Percentiles rank a stretch among this genome's conserved stretches.
phyloP scores from a whole-genome alignment of 2,888 invertebrate genomes.

The Cyclophora punctaria region DNA sequence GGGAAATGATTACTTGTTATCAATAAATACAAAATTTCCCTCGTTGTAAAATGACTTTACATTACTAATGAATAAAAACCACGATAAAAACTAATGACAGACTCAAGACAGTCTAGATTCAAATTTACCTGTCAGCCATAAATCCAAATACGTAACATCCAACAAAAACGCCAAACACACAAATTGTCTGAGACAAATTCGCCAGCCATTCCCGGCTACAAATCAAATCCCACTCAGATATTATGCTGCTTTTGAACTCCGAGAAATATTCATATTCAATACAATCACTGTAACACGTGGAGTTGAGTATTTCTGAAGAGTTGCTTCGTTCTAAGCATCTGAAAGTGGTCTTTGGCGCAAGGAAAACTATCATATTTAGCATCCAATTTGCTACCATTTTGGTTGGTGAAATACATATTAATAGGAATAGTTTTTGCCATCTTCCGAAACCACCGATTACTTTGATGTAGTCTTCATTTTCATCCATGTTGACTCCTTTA shows the following conservation, averaged over 20 bases:
- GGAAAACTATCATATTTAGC: slow-evolving; percentile 79
- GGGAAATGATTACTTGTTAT: no score
- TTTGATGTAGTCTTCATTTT: no score
- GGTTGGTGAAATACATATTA: slow-evolving; percentile 73
- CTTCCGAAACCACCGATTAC: slow-evolving; percentile 62
- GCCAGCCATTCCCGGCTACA: slow-evolving; percentile 77
- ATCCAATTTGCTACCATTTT: slow-evolving; percentile 83
- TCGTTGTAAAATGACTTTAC: no score
- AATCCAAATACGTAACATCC: slow-evolving; percentile 82
- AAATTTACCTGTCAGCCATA: slow-evolving; percentile 77
- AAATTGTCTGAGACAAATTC: slow-evolving; percentile 79
- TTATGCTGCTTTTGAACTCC: slow-evolving; percentile 78
- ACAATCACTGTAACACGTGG: slow-evolving; percentile 68
- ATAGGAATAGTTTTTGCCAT: slow-evolving; percentile 78
- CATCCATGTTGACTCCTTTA: no score
- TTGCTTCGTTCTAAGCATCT: slow-evolving; percentile 46
- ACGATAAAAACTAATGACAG: no score
- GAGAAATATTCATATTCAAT: slow-evolving; percentile 70
- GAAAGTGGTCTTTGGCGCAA: slow-evolving; percentile 76
- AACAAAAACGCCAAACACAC: slow-evolving; percentile 81
- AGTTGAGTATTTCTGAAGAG: slow-evolving; percentile 36
- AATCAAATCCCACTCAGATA: slow-evolving; percentile 81
- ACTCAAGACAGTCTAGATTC: no score
- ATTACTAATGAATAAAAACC: no score
- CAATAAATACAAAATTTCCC: no score